These are phyloP conservation scores for Brenthis ino DNA, from an alignment of 2,888 invertebrate species.

Conservation along the genomic window DNA sequence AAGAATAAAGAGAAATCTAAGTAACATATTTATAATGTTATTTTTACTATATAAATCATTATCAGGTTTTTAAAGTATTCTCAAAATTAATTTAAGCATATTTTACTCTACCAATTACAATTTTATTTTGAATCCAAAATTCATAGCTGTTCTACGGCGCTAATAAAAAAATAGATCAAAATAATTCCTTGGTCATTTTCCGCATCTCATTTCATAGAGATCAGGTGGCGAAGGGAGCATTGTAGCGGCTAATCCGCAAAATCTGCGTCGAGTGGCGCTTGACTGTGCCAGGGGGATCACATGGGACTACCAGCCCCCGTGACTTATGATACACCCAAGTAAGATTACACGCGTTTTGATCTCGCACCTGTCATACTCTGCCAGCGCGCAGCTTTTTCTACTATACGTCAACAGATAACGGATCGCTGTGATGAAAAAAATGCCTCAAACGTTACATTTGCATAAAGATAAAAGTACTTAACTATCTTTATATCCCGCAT, in stretches of 20 bases:
- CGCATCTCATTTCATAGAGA: conserved; percentile 41
- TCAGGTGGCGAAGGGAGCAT: conserved; percentile 47
- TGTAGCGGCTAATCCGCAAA: conserved; percentile 51
- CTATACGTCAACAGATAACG: conserved; percentile 46
- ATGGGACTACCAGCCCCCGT: conserved; percentile 39
- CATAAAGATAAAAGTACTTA: conserved; percentile 41
- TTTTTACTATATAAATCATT: no score
- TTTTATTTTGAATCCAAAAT: neutral
- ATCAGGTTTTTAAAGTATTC: no score
- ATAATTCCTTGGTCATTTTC: conserved; percentile 43
- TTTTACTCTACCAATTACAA: no score
- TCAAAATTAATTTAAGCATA: no score
- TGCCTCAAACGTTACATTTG: conserved; percentile 40
- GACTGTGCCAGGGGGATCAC: conserved; percentile 46
- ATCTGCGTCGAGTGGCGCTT: conserved; percentile 53
- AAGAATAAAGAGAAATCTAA: no score
- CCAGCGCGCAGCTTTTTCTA: conserved; percentile 41
- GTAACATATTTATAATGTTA: no score
- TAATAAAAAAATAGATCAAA: conserved; percentile 37
- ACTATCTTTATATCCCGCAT: conserved; percentile 36
- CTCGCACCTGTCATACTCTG: conserved; percentile 45
- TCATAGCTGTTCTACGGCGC: conserved; percentile 9
- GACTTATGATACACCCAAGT: conserved; percentile 39
- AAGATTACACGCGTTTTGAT: conserved; percentile 46
- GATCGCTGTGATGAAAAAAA: conserved; percentile 42